A percentile compares a stretch with the other conserved stretches of the same genome.
Evolutionary conservation across 2,888 invertebrate genomes (phyloP).

Genomic region (Brenthis ino): DNA sequence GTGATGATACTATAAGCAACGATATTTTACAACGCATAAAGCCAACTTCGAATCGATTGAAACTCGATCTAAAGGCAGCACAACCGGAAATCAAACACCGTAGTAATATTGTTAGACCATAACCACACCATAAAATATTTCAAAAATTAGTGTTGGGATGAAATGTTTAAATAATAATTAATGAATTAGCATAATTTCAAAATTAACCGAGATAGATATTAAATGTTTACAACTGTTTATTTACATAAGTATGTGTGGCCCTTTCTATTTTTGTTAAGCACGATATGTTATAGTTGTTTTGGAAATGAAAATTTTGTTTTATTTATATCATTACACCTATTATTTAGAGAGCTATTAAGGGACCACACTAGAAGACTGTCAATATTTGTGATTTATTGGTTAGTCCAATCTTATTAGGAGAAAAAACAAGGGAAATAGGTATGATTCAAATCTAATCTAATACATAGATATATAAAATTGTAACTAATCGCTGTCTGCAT

Average conservation of each 20-base stretch:
- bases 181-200: slow-evolving; percentile 43
- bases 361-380: too few relatives aligned
- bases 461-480: too few relatives aligned
- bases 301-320: too few relatives aligned
- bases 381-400: too few relatives aligned
- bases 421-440: too few relatives aligned
- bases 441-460: too few relatives aligned
- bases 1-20: neutral
- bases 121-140: slow-evolving; percentile 38
- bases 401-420: too few relatives aligned
- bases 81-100: slow-evolving; percentile 31
- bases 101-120: slow-evolving; percentile 28
- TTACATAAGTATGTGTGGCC: slow-evolving; percentile 39
- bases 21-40: slow-evolving; percentile 18
- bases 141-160: slow-evolving; percentile 26
- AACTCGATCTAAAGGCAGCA: slow-evolving; percentile 22
- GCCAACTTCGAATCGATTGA: slow-evolving; percentile 15
- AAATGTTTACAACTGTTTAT: slow-evolving; percentile 40
- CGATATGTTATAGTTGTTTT: neutral
- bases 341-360: neutral
- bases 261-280: slow-evolving; percentile 11
- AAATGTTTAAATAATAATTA: slow-evolving; percentile 25
- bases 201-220: slow-evolving; percentile 43
- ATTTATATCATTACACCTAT: neutral
- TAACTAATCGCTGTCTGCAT: too few relatives aligned